Base-by-base conservation (phyloP, 1,140 invertebrate genomes). In the Nasonia vitripennis region DNA sequence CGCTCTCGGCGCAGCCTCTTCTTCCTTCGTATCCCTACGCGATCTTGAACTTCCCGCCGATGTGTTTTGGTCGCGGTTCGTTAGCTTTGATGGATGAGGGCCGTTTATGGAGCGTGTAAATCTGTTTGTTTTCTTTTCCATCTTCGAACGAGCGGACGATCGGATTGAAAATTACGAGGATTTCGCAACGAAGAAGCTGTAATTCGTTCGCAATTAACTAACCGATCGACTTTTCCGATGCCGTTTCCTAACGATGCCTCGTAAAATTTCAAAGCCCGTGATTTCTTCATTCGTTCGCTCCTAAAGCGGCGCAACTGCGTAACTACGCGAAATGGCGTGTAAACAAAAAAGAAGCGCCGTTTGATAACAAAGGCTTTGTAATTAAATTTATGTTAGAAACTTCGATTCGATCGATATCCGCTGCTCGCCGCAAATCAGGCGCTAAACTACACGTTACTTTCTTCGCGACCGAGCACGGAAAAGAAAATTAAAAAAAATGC, bases 281-380 rank as follows among this genome's bases (percentile, higher is more conserved):
- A 37, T 74, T 74, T 74, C 71, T 74, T 74, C 71, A 74, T 74
- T 74, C 71, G 45, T 74, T 74, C 12, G 71, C 3, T 74, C 14
- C 12, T 74, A 74, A 34, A 74, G 17, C 70, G 37, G 6, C 71
- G 71, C 37, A 74, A 74, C 71, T 37, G 34, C 34, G 34, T 37
- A 37, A 37, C 34, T 0, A 3, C 7, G 1, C 68, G 11, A 1
- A 34, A 27, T 12, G 27, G 0, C 20, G 5, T 0, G 5, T 37
- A 71, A 7, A 27, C 0, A 71, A 71, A 71, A 71, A 71, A 71
- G 68, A 27, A 71, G n/a, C 14, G 62, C 62, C 17, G 62, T 20
- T 67, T 11, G 62, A 67, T 67, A n/a, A 67, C 7, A 67, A 14
- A 67, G 17, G 14, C 10, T 41, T 1, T 34, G 5, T 55, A 3